A percentile compares a stretch with the other conserved stretches of the same genome.
Evolutionary conservation across 2,888 invertebrate genomes (phyloP).

Genomic region (Ophion slaviceki): DNA sequence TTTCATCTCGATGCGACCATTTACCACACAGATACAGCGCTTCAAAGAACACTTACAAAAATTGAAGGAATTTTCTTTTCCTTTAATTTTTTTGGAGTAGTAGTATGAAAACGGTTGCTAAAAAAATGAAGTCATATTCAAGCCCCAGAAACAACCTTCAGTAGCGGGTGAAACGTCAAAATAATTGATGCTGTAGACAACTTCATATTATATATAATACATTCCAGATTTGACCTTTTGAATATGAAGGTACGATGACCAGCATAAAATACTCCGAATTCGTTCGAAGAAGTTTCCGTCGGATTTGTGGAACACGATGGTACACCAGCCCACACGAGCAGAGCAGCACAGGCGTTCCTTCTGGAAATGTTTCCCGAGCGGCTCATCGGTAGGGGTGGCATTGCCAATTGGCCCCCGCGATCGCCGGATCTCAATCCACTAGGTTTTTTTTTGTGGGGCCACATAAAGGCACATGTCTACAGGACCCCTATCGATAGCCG

Average conservation of each 20-base stretch:
- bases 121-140: too few species aligned
- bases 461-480: slow-evolving; percentile 14
- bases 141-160: too few species aligned
- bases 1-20: too few species aligned
- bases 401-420: slow-evolving; percentile 28
- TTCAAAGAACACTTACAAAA: too few species aligned
- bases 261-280: slow-evolving; percentile 15
- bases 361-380: background rate
- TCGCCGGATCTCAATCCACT: slow-evolving; percentile 26
- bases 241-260: slow-evolving; percentile 8
- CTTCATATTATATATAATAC: too few species aligned
- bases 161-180: too few species aligned
- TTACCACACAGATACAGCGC: too few species aligned
- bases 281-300: slow-evolving; percentile 1
- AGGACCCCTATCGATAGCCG: background rate
- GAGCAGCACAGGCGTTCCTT: background rate
- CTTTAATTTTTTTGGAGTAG: too few species aligned
- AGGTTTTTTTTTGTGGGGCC: slow-evolving; percentile 42
- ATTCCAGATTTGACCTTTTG: slow-evolving; percentile 36
- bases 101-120: too few species aligned
- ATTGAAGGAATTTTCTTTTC: too few species aligned
- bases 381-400: slow-evolving; percentile 22
- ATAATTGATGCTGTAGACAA: too few species aligned
- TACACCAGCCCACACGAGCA: slow-evolving; percentile 40
- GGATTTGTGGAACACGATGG: slow-evolving; percentile 36